phyloP scores from a whole-genome alignment of 1,140 invertebrate species.

The Calosoma granatense region DNA sequence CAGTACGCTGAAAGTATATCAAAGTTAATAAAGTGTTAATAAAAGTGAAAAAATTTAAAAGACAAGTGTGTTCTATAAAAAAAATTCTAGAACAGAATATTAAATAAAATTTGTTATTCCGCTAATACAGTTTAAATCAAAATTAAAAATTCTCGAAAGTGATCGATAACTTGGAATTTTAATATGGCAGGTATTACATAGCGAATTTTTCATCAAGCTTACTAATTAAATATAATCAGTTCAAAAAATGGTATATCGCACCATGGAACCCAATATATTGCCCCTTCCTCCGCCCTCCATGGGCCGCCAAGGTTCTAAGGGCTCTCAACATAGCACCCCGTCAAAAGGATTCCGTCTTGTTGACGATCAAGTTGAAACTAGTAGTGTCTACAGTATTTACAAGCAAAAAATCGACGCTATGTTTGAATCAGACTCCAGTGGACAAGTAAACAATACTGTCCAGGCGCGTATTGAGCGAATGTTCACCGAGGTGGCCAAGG shows the following conservation, averaged over 20 bases:
- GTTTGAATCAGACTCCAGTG: conserved; percentile 50
- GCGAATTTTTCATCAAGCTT: too few relatives aligned
- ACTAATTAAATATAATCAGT: too few relatives aligned
- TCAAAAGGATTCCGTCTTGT: not conserved
- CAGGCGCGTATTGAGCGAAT: conserved; percentile 77
- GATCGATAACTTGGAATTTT: too few relatives aligned
- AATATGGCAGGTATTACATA: too few relatives aligned
- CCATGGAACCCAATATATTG: not conserved
- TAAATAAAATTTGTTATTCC: too few relatives aligned
- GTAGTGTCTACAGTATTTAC: conserved; percentile 52
- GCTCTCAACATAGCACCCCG: not conserved
- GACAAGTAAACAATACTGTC: conserved; percentile 47
- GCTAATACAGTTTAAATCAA: too few relatives aligned
- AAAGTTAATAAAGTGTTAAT: too few relatives aligned
- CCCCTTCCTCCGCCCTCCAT: not conserved
- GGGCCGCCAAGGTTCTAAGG: not conserved
- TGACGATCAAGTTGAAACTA: conserved; percentile 38
- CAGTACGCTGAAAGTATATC: too few relatives aligned
- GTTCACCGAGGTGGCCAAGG: conserved; percentile 69
- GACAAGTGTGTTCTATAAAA: too few relatives aligned
- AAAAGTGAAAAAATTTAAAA: too few relatives aligned
- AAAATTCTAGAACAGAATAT: too few relatives aligned
- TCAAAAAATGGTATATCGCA: not conserved
- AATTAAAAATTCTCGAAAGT: too few relatives aligned
- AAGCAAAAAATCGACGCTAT: conserved; percentile 75